These are phyloP conservation scores for Suricata suricatta DNA, from an alignment of 2,113 vertebrate genomes.

Conservation along the genomic window DNA sequence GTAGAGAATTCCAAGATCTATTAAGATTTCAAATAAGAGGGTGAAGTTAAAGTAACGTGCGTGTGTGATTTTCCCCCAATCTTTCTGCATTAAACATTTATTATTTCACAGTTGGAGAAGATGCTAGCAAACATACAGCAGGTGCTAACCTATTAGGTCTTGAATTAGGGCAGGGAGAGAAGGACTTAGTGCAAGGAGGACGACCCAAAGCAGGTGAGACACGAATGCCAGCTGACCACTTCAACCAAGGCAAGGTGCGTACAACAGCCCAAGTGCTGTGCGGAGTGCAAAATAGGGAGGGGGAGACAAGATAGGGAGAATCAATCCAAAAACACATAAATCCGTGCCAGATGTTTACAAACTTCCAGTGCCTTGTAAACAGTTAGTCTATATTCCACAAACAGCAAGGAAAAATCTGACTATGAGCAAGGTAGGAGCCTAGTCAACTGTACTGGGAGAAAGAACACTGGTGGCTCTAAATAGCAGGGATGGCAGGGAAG, in stretches of 20 bases:
- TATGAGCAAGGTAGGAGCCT: neutral
- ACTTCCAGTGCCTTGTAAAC: neutral
- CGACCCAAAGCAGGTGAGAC: neutral
- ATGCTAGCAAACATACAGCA: neutral
- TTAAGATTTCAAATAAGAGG: neutral
- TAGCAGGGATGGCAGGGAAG: neutral
- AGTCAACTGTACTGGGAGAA: neutral
- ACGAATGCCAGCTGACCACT: neutral
- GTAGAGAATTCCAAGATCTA: neutral
- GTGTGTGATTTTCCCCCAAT: neutral
- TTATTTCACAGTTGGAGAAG: slow-evolving; percentile 18
- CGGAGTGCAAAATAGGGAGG: neutral
- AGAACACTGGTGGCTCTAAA: neutral
- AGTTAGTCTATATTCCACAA: neutral
- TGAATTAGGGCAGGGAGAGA: neutral
- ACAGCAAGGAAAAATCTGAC: neutral
- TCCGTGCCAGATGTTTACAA: neutral
- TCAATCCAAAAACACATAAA: neutral
- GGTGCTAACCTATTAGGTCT: neutral
- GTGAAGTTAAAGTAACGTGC: neutral
- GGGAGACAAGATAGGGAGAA: neutral
- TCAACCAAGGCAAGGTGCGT: neutral
- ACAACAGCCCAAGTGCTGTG: neutral
- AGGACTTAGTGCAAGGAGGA: neutral
- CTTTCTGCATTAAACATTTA: neutral